Evolutionary conservation across 1,140 invertebrate species (phyloP), one percentile per base, ranked within the genome.

Genomic region (Pseudobourletiella spinata): DNA sequence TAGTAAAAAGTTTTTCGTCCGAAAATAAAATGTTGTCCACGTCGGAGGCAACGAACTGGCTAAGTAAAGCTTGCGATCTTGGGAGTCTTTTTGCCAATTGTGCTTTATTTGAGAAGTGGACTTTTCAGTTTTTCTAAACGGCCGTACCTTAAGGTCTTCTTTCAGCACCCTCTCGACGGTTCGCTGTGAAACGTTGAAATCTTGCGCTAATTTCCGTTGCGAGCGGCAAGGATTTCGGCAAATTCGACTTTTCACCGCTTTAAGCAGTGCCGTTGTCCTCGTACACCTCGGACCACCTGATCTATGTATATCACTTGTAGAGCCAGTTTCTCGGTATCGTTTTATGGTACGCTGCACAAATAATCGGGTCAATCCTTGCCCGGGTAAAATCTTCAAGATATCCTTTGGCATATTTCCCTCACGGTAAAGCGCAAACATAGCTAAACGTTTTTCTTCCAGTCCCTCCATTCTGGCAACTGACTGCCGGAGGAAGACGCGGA

Each of bases 1-100:
- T 51, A 28, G 28, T 64, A 30, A 65, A 65, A 57, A 61, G 39
- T 18, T 61, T 61, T 29, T 57, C 63, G 22, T 65, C 58, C 8
- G 35, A 50, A 15, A 65, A 61, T 25, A 65, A 39, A 15, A 64
- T 55, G 11, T 22, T 51, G 32, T 35, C 26, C 15, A 39, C 35
- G 35, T 39, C 35, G 11, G 35, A 11, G n/a, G 35, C 35, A 11
- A n/a, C 35, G 35, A 11, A 39, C 35, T n/a, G 35, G 11, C n/a
- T 39, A 11, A 39, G n/a, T n/a, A 39, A n/a, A 11, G 35, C n/a
- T 39, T 28, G n/a, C 3, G 14, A 11, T 48, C 46, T 48, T 29
- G 42, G 46, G n/a, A 44, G 28, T 25, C 11, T 20, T 52, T 39
- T 54, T 2, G 18, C 14, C 16, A 42, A 1, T 28, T 29, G 30